These are phyloP conservation scores for Pogonognathellus flavescens DNA, from an alignment of 1,140 invertebrate genomes.

Conservation along the genomic window DNA sequence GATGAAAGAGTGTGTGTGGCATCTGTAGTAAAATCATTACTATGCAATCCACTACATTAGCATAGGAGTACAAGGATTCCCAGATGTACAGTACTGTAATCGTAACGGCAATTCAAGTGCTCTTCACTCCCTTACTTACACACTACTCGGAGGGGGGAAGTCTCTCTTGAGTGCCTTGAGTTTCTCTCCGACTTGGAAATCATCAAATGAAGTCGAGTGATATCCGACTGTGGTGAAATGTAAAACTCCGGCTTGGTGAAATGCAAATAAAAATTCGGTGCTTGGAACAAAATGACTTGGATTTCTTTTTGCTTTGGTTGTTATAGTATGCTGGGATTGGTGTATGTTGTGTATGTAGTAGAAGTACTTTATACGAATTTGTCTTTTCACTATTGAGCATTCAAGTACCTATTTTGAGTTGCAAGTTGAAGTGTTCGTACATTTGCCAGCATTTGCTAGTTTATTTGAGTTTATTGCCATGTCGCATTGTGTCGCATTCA, in stretches of 20 bases:
- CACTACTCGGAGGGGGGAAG: conserved; percentile 1
- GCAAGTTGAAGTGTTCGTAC: conserved; percentile 40
- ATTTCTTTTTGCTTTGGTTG: neutral
- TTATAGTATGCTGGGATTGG: neutral
- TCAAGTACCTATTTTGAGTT: conserved; percentile 33
- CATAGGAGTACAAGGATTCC: conserved; percentile 27
- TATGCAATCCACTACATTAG: conserved; percentile 24
- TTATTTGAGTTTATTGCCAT: conserved; percentile 47
- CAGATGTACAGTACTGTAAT: conserved; percentile 29
- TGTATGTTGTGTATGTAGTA: neutral
- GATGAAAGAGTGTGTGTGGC: no score
- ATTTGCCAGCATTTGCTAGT: conserved; percentile 48
- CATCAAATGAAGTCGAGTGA: conserved; percentile 24
- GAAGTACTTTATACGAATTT: conserved; percentile 6
- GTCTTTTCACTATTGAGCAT: conserved; percentile 45
- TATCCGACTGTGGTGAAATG: conserved; percentile 17
- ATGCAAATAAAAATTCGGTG: conserved; percentile 47
- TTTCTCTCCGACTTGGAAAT: neutral
- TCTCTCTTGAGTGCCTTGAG: conserved; percentile 2
- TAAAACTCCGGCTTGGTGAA: neutral
- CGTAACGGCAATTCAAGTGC: conserved; percentile 31
- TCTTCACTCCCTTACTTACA: conserved; percentile 30
- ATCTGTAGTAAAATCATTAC: conserved; percentile 2
- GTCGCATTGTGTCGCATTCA: conserved; percentile 54
- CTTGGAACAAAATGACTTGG: conserved; percentile 33